Evolutionary conservation across 2,113 vertebrate genomes (phyloP).

Genomic region (Urocynchramus pylzowi): DNA sequence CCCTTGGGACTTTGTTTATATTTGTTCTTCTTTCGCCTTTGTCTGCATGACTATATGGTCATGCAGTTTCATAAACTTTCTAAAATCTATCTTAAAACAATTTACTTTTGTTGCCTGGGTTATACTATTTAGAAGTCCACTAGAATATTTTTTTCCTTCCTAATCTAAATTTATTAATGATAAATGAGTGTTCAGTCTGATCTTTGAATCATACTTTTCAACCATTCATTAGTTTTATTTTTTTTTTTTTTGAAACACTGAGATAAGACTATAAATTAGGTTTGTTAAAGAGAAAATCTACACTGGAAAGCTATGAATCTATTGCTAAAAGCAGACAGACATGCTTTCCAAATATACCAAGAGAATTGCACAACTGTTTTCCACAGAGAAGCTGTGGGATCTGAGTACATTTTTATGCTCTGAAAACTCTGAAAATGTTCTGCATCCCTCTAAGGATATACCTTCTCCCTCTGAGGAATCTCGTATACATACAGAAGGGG

Average conservation of each 20-base stretch:
- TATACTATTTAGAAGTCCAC: not conserved
- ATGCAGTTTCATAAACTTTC: not conserved
- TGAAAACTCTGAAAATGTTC: conserved; percentile 32
- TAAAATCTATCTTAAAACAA: not conserved
- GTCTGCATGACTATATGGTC: not conserved
- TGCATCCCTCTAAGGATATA: not conserved
- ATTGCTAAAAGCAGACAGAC: conserved; percentile 2
- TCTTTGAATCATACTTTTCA: not conserved
- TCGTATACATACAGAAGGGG: not conserved
- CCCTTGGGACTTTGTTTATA: not conserved
- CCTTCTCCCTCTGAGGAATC: conserved; percentile 4
- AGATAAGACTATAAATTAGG: conserved; percentile 1
- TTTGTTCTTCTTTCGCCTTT: not conserved
- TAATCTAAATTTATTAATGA: conserved; percentile 4
- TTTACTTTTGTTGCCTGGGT: not conserved
- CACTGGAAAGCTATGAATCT: not conserved
- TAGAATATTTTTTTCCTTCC: not conserved
- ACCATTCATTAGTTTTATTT: not conserved
- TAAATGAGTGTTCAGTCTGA: not conserved
- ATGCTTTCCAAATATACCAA: not conserved
- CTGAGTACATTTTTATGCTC: conserved; percentile 33
- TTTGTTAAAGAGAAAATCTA: not conserved
- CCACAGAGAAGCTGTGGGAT: not conserved
- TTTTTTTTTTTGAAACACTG: not conserved
- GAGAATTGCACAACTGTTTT: conserved; percentile 33